Percentiles rank a stretch among this genome's conserved stretches.
These are phyloP conservation scores for Falco concolor DNA, from an alignment of 2,797 vertebrate species.

Conservation along the genomic window DNA sequence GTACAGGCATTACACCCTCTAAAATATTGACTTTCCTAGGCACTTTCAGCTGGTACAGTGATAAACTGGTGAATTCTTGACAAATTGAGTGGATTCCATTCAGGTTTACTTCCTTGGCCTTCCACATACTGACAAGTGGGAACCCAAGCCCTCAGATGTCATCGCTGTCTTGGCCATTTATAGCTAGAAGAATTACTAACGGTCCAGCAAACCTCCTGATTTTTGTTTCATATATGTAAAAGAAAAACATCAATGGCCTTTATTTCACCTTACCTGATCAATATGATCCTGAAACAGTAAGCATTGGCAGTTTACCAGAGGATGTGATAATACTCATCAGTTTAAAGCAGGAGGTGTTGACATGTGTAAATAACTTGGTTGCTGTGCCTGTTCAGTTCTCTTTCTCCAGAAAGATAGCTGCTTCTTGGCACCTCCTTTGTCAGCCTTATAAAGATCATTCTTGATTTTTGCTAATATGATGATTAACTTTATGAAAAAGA, in stretches of 20 bases:
- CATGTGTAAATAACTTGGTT: background rate
- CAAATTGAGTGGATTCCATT: background rate
- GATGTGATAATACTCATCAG: background rate
- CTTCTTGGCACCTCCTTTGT: background rate
- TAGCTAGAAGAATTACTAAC: background rate
- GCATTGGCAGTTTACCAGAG: background rate
- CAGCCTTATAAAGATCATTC: background rate
- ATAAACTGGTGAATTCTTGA: background rate
- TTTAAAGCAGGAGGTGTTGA: background rate
- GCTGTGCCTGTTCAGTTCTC: background rate
- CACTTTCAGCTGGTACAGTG: background rate
- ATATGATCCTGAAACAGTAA: background rate
- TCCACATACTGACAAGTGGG: background rate
- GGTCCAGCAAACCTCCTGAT: background rate
- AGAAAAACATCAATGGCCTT: background rate
- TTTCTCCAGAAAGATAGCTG: background rate
- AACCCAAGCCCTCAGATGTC: background rate
- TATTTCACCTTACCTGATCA: background rate
- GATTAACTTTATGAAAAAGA: background rate
- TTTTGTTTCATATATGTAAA: background rate
- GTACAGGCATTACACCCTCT: constrained; percentile 56
- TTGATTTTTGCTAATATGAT: background rate
- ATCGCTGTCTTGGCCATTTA: background rate
- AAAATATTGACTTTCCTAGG: background rate
- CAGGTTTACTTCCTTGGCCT: background rate